phyloP scores from a whole-genome alignment of 2,797 vertebrate species.

The Tadarida brasiliensis region DNA sequence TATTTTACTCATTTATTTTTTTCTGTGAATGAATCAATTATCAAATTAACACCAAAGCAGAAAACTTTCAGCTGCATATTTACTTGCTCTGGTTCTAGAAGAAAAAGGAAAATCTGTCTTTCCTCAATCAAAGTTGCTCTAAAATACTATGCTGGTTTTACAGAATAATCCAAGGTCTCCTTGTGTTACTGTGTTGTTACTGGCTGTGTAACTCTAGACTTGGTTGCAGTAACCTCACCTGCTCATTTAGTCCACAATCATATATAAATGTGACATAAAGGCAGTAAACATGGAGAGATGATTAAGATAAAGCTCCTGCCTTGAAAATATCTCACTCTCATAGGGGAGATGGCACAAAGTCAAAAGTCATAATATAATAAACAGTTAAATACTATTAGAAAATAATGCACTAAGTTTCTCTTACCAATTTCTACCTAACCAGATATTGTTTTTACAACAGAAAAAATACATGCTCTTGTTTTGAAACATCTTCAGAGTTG shows the following conservation, averaged over 20 bases:
- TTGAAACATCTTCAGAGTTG: slow-evolving; percentile 40
- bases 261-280: background rate
- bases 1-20: background rate
- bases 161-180: background rate
- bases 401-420: background rate
- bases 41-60: background rate
- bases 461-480: slow-evolving; percentile 18
- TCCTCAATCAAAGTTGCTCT: background rate
- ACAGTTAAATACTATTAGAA: background rate
- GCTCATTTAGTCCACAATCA: background rate
- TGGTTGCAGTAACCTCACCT: background rate
- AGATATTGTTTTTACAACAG: background rate
- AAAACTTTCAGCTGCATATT: background rate
- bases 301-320: background rate
- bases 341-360: background rate
- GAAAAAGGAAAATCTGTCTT: background rate
- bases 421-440: background rate
- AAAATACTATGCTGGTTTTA: background rate
- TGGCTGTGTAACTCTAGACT: background rate
- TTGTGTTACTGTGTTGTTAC: background rate
- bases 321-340: background rate
- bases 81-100: background rate
- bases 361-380: background rate
- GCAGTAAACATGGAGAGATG: background rate
- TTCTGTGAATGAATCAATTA: background rate